Percentiles rank a stretch among this genome's conserved stretches.
Conservation (phyloP, 2,797 vertebrate species). For the Anguilla pacifica region DNA sequence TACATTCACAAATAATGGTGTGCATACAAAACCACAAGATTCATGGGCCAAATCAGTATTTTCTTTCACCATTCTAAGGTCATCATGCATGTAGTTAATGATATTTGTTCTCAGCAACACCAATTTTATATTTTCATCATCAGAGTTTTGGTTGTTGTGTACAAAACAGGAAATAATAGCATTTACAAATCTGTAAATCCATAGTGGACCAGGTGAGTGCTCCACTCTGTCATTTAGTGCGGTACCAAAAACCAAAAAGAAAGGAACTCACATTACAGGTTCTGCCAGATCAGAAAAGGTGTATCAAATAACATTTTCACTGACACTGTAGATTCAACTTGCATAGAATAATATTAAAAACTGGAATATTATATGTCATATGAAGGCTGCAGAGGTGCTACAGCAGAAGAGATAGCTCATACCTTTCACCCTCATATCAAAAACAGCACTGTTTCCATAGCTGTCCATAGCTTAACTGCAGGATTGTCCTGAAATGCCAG, state of each 20-base stretch:
- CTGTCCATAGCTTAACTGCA: background rate
- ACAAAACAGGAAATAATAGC: background rate
- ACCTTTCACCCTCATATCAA: constrained; percentile 37
- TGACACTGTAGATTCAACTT: constrained; percentile 50
- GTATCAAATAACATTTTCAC: constrained; percentile 46
- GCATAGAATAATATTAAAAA: constrained; percentile 53
- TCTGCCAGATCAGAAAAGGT: constrained; percentile 46
- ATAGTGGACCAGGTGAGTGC: background rate
- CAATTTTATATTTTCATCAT: background rate
- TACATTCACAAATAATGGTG: background rate
- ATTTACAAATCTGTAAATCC: background rate
- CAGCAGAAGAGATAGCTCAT: constrained; percentile 48
- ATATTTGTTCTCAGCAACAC: background rate
- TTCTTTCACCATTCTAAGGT: background rate
- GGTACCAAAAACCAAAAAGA: constrained; percentile 20
- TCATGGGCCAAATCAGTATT: too few relatives aligned
- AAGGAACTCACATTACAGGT: constrained; percentile 60
- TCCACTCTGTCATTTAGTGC: constrained; percentile 40
- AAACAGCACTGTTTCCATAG: constrained; percentile 29
- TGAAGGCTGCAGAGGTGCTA: constrained; percentile 56
- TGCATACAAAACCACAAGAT: too few relatives aligned
- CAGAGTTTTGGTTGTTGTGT: background rate
- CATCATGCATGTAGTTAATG: background rate
- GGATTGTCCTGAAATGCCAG: background rate
- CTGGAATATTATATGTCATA: constrained; percentile 58